Evolutionary conservation across 2,888 invertebrate genomes (phyloP).

Genomic region (Odontomyia ornata): DNA sequence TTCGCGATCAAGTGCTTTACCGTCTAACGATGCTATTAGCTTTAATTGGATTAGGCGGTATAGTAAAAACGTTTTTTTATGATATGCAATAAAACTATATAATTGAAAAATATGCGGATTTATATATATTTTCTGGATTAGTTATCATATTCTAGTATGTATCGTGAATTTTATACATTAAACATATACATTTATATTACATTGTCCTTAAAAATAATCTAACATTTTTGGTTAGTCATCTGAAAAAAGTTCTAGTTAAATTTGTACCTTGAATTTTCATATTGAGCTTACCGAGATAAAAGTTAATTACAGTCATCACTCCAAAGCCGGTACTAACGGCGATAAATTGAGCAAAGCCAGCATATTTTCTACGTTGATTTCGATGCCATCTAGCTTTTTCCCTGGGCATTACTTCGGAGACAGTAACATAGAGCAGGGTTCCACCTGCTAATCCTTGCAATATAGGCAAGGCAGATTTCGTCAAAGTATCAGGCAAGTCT

Average conservation of each 20-base stretch:
- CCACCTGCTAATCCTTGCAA: constrained; percentile 80
- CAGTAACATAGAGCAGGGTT: constrained; percentile 79
- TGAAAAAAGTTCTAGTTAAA: neutral
- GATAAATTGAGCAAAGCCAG: constrained; percentile 72
- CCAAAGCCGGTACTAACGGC: constrained; percentile 71
- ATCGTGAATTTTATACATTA: neutral
- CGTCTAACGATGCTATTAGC: constrained; percentile 10
- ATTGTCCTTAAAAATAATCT: neutral
- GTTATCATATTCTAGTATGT: neutral
- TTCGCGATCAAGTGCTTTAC: constrained; percentile 36
- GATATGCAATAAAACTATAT: neutral
- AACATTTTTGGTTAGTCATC: too few species aligned
- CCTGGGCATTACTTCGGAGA: constrained; percentile 79
- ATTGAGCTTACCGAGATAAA: constrained; percentile 65
- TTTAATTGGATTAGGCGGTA: constrained; percentile 5
- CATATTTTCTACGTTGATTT: constrained; percentile 64
- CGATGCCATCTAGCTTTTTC: constrained; percentile 80
- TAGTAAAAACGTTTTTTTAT: neutral
- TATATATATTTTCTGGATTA: neutral
- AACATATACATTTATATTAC: neutral
- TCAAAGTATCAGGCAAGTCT: constrained; percentile 65
- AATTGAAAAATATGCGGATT: neutral
- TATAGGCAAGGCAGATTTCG: constrained; percentile 67
- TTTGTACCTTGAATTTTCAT: neutral
- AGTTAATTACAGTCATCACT: constrained; percentile 71